Base-by-base conservation (phyloP, 2,113 vertebrate genomes). In the Corythaixoides concolor region DNA sequence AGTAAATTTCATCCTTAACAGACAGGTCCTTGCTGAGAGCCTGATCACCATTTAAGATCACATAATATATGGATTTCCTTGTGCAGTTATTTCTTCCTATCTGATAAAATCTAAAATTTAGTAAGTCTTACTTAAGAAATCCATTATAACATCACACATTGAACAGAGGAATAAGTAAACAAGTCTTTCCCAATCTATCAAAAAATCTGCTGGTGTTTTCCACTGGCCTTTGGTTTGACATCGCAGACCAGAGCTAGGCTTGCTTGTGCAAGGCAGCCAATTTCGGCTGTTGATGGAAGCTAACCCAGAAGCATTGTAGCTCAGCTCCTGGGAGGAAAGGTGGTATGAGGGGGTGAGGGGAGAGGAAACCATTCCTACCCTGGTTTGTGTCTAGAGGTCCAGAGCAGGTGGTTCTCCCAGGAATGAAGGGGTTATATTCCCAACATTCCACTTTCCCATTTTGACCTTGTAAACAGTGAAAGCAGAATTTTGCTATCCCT, bases 101-200 rank as follows among this genome's bases (percentile, higher is more conserved):
- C 23, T 67, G 47, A 84, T 47, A 35, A 53, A 92, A 88, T 30
- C 32, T 39, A 52, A 92, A 55, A 60, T 60, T 73, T 78, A 18
- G 2, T 32, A 63, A 70, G 67, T 90, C 75, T 72, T 87, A 85
- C 81, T 72, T 92, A 32, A 89, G 69, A 83, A 91, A 68, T 32
- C 7, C n/a, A 32, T 82, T 59, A 15, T 27, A 52, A 85, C 90
- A 97, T 87, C 59, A 37, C 58, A 50, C 75, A 80, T 22, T 90
- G 94, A 92, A 93, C 91, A 96, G 95, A 89, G 76, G 73, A 90
- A 45, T 37, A 88, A 92, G n/a, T 59, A 77, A 89, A 43, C 27
- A 47, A 24, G 4, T 53, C 4, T 77, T 69, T 68, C 62, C 39
- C 21, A 59, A 3, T 4, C 26, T 39, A 32, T 53, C 10, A 45